Base-by-base conservation (phyloP, 2,797 vertebrate genomes). In the Cyprinodon diabolis region DNA sequence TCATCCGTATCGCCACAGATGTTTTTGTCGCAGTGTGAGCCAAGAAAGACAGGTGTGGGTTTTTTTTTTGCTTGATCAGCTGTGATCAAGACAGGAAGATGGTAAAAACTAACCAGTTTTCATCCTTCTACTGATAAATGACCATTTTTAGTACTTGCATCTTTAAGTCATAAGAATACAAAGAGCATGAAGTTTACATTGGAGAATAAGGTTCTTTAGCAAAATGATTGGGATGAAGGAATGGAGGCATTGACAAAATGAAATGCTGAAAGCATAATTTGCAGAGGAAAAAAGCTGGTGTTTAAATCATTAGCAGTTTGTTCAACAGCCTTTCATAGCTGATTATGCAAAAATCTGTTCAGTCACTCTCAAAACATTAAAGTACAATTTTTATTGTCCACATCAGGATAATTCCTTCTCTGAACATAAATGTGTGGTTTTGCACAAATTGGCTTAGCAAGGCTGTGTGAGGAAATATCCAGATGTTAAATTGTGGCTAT, bases 41-140 rank as follows among this genome's bases (percentile, higher is more conserved):
- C 78, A 73, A 72, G 74, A 55, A 69, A 68, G 73, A 73, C 84
- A 87, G 88, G 84, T 88, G 87, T 58, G 58, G 71, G 63, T 62
- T 23, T 2, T 23, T 67, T 73, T 51, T 1, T 11, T 56, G 40
- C 62, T 66, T 66, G 67, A 80, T 90, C 79, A 83, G 62, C 78
- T 76, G 6, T 48, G 72, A 85, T 86, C 78, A 80, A 88, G 81
- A 84, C 80, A 80, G 8, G 62, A 49, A 58, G 12, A 4, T 4
- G 7, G 40, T 43, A 54, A 35, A 77, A 72, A 63, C 48, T 21
- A 68, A 10, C 48, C n/a, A 45, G 54, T 45, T 47, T 57, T 14
- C 5, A 2, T 45, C 40, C 60, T 74, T 25, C 35, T 19, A 9
- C 60, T 52, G 60, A 54, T 12, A 14, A 60, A 35, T 4, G 21